Evolutionary conservation across 1,140 invertebrate genomes (phyloP), one percentile per base, ranked within the genome.

Genomic region (Doryteuthis pealeii): DNA sequence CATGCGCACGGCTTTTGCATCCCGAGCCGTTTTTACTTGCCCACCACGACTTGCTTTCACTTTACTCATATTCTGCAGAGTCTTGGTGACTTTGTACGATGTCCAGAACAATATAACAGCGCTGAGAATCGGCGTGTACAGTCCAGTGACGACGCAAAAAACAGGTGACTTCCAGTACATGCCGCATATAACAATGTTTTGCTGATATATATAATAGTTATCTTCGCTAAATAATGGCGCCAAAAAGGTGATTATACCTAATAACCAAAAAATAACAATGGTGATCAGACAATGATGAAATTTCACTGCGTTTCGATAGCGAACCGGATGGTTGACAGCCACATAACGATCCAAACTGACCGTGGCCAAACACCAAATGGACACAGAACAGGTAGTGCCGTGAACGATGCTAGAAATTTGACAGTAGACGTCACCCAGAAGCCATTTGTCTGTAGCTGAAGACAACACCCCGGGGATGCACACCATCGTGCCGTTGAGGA

Each of bases 311-410:
- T 54, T 43, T 18, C 71, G 65, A 54, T 79, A 81, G 15, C 74
- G 74, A 15, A 81, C 35, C 15, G 80, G 74, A 6, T 75, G 54
- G 10, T 76, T 71, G 18, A 81, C 74, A 32, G 78, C 80, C 15
- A 81, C 54, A 69, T 78, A 81, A 18, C 80, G 35, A 69, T 81
- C 78, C 32, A 79, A 66, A 45, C 78, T 78, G 28, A 81, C 69
- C 8, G 78, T 54, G 1, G 78, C 75, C 12, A 81, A 68, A 70
- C 74, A 78, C 75, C 76, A 79, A 35, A 79, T 77, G 18, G 80
- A 81, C 28, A 81, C 77, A 2, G 76, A 77, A 10, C 75, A 77
- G 0, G 79, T 79, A 1, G 68, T 66, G 22, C 77, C 77, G 70
- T 80, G 79, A 26, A 74, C 62, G 12, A 80, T 74, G 2, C 77